phyloP scores from a whole-genome alignment of 37 sponge, comb jelly and placozoan species.

The Axinella damicornis region DNA sequence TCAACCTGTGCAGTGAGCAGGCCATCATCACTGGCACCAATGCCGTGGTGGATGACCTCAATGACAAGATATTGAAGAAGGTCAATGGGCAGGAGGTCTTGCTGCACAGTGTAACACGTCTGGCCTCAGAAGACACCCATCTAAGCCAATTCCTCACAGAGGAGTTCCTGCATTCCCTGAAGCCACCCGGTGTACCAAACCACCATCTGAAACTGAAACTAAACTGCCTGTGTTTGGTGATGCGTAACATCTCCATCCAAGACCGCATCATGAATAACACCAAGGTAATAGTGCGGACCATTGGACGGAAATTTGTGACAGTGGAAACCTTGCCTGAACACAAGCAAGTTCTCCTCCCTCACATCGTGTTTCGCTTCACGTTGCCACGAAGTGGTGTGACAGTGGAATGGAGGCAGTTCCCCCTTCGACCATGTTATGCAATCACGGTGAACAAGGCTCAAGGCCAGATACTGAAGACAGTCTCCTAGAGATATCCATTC shows the following conservation, averaged over 20 bases:
- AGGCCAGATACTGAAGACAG: slow-evolving; percentile 17
- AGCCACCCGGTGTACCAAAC: slow-evolving; percentile 47
- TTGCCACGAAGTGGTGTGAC: neutral
- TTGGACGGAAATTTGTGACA: neutral
- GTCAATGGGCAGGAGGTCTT: no score
- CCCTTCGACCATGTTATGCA: slow-evolving; percentile 24
- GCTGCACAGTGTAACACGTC: no score
- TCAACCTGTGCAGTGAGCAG: neutral
- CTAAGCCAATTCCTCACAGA: neutral
- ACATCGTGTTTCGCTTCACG: neutral
- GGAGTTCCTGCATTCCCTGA: slow-evolving; percentile 35
- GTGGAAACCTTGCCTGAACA: neutral
- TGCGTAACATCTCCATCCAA: no score
- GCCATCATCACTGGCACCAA: slow-evolving; percentile 12
- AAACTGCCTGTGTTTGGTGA: no score
- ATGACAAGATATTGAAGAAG: no score
- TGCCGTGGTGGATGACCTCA: neutral
- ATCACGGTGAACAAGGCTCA: slow-evolving; percentile 65
- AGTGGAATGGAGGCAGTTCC: slow-evolving; percentile 47
- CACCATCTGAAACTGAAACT: slow-evolving; percentile 36
- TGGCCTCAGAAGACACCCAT: no score
- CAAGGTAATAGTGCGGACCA: neutral
- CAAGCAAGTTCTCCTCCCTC: neutral
- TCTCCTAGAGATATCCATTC: no score
- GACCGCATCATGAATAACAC: slow-evolving; percentile 7